Evolutionary conservation across 2,113 vertebrate genomes (phyloP).

Genomic region (Channa argus): DNA sequence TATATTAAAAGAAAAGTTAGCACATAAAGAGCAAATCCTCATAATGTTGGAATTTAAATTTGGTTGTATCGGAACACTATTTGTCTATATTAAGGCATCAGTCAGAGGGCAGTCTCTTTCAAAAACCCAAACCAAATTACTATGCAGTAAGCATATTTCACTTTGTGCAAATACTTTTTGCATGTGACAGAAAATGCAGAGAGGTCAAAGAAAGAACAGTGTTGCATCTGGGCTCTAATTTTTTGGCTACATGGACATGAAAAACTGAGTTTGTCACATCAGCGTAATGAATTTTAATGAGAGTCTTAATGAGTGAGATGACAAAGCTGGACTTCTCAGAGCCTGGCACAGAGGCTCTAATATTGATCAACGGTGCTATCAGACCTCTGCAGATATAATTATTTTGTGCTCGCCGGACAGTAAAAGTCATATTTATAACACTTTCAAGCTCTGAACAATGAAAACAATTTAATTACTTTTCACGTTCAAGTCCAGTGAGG

Average conservation of each 20-base stretch:
- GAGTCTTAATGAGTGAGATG: conserved; percentile 31
- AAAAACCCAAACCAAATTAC: too few species aligned
- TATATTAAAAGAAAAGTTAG: too few species aligned
- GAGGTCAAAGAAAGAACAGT: conserved; percentile 1
- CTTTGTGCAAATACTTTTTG: not conserved
- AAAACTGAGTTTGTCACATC: conserved; percentile 14
- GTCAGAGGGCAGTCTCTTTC: too few species aligned
- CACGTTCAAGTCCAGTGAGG: conserved; percentile 23
- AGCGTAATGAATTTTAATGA: conserved; percentile 32
- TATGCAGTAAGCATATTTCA: too few species aligned
- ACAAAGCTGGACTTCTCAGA: conserved; percentile 31
- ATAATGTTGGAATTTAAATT: too few species aligned
- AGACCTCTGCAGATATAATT: conserved; percentile 52
- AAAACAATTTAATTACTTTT: conserved; percentile 53
- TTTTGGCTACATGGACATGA: not conserved
- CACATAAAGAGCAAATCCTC: too few species aligned
- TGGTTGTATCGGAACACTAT: too few species aligned
- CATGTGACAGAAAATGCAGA: not conserved
- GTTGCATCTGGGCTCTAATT: not conserved
- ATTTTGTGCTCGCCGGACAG: conserved; percentile 34
- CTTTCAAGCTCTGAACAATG: conserved; percentile 39
- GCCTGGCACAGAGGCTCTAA: conserved; percentile 20
- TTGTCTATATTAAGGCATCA: too few species aligned
- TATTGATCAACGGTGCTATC: conserved; percentile 61
- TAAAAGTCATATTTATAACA: conserved; percentile 65